These are phyloP conservation scores for Nanorana parkeri DNA, from an alignment of 2,113 vertebrate genomes.

Conservation along the genomic window DNA sequence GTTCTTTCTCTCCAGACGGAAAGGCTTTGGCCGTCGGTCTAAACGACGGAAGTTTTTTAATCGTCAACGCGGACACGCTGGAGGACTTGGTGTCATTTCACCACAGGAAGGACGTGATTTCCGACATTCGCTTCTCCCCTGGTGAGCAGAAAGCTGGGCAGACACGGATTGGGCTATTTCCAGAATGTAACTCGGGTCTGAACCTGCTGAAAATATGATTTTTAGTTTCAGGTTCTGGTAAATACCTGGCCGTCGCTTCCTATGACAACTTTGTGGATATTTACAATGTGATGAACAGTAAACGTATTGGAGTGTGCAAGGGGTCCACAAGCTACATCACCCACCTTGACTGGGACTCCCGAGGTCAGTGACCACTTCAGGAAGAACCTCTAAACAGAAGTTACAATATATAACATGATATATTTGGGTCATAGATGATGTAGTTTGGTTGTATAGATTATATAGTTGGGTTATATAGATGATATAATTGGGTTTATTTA, in stretches of 20 bases:
- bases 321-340: conserved; percentile 92
- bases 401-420: too few species aligned
- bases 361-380: conserved; percentile 74
- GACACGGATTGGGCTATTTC: too few species aligned
- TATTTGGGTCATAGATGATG: too few species aligned
- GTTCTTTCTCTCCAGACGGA: conserved; percentile 96
- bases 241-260: conserved; percentile 95
- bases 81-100: conserved; percentile 98
- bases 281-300: conserved; percentile 96
- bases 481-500: too few species aligned
- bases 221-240: conserved; percentile 82
- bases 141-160: conserved; percentile 71
- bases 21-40: conserved; percentile 95
- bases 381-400: too few species aligned
- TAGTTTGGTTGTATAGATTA: too few species aligned
- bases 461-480: too few species aligned
- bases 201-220: background rate
- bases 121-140: conserved; percentile 97
- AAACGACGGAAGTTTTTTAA: conserved; percentile 94
- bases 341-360: conserved; percentile 93
- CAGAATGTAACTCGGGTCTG: too few species aligned
- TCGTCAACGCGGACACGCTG: conserved; percentile 95
- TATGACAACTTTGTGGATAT: conserved; percentile 95
- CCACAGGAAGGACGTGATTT: conserved; percentile 95
- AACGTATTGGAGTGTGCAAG: conserved; percentile 94